Evolutionary conservation across 2,113 vertebrate species (phyloP), one percentile per base, ranked within the genome.

Genomic region (Myotis davidii): DNA sequence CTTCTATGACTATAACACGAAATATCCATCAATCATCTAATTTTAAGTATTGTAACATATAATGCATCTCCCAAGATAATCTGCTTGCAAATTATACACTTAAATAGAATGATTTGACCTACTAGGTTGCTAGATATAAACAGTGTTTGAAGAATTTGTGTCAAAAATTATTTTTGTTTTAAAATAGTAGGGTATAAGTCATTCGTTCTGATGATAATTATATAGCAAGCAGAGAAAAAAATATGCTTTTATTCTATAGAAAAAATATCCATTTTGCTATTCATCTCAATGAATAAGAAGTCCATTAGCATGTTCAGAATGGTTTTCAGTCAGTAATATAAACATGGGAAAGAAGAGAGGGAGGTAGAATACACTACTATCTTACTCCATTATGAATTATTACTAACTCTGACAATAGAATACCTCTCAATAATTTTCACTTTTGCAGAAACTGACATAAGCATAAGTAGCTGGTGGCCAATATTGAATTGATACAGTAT

Each of bases 111-210:
- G 9, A 91, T 93, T 67, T 93, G 34, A 88, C 25, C 23, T 85
- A 45, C 6, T 37, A 92, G 12, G 52, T 25, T 93, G 39, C 6
- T 79, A 87, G 4, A 52, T 52, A n/a, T n/a, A 87, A 92, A 69
- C 8, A 45, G 54, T 67, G 23, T 34, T 85, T 90, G 27, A 29
- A 29, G 18, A 91, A 74, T 61, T 21, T 70, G 18, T 50, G 48
- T 77, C 27, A 67, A 88, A 95, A 91, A 56, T 96, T 6, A 59
- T 82, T 90, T 91, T 94, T 37, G 42, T 29, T 90, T 85, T 76
- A 76, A 32, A 94, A 64, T 64, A 82, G 17, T 39, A 93, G 6
- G 23, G 9, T 79, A 34, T 73, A 39, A 88, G n/a, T 72, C 23
- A 87, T 83, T 91, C 12, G 88, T 91, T 84, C 25, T 91, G 50